Evolutionary conservation across 2,888 invertebrate species (phyloP), one percentile per base, ranked within the genome.

Genomic region (Anarsia innoxiella): DNA sequence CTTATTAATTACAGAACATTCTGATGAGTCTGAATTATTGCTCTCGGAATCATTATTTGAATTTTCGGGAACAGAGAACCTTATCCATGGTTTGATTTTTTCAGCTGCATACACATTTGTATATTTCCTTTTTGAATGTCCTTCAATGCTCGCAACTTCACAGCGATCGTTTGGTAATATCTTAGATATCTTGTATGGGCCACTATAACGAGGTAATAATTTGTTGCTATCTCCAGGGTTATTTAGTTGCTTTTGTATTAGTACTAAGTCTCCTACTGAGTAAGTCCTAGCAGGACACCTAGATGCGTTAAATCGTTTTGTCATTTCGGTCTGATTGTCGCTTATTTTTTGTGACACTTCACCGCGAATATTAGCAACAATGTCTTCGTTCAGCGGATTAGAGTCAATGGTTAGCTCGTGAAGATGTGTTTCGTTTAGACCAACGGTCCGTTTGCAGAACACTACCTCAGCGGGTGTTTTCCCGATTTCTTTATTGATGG

Each of bases 401-500:
- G 1, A 13, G 2, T 5, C n/a, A 23, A 19, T 15, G 8, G 11
- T 23, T 33, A 4, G 8, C 4, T 14, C n/a, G n/a, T n/a, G 10
- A n/a, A 11, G 12, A 30, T 12, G 16, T 9, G 5, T 2, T n/a
- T 4, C 12, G 34, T 29, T 10, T 12, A 36, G 1, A n/a, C 29
- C 3, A 42, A 42, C 1, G 30, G 39, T 6, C 32, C 31, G 19
- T 9, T 44, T 40, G 16, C 39, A 28, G 15, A 47, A 47, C 43
- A 45, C 43, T 2, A 44, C 27, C 19, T 36, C 37, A 25, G 44
- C 42, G 9, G 45, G 48, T 8, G 48, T 8, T 16, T 32, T 23
- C 0, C 29, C 13, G 4, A 44, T 46, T 8, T 40, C 41, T 1
- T 37, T 2, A 28, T 42, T 34, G 2, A 31, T 35, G 3, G 45